Evolutionary conservation across 1,140 invertebrate species (phyloP), one percentile per base, ranked within the genome.

Genomic region (Aphis craccivora): DNA sequence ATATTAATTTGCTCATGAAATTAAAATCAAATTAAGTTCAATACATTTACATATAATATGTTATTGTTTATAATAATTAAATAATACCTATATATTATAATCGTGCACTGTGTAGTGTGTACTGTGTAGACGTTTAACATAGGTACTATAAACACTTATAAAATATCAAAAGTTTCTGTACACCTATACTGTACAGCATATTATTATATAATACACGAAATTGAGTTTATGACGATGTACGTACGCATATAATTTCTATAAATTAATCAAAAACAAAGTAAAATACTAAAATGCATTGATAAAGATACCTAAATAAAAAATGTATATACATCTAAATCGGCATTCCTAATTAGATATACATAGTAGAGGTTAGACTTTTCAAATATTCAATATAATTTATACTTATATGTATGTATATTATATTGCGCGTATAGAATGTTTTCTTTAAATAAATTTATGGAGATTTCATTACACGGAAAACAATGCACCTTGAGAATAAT

Each of bases 401-500:
- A 76, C 30, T 25, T 43, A 7, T 25, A 18, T 45, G 11, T 48
- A 30, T 86, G 40, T 40, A 25, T 40, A 25, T 37, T 40, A 25
- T 37, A 3, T 84, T 40, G 37, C 43, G 4, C 43, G 30, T n/a
- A 18, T 87, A 45, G 22, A 86, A 86, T 86, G 30, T 87, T 87
- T 51, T 25, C 45, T 51, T 51, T 48, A 88, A 88, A 88, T 51
- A 51, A 11, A 88, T 88, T 51, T 88, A 51, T 51, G 86, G 43
- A 88, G n/a, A 88, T 88, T 51, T 88, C 45, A 88, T 51, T 51
- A 88, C 86, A n/a, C 5, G 86, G 86, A 88, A 88, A 88, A 88
- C 86, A 88, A 51, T 88, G 43, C 45, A 51, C 30, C n/a, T 88
- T 35, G 86, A n/a, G n/a, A 88, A 88, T 84, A 84, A 40, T 48